Base-by-base conservation (phyloP, 30 jellyfish, hydroid and myxozoan species). In the Hydractinia echinata region DNA sequence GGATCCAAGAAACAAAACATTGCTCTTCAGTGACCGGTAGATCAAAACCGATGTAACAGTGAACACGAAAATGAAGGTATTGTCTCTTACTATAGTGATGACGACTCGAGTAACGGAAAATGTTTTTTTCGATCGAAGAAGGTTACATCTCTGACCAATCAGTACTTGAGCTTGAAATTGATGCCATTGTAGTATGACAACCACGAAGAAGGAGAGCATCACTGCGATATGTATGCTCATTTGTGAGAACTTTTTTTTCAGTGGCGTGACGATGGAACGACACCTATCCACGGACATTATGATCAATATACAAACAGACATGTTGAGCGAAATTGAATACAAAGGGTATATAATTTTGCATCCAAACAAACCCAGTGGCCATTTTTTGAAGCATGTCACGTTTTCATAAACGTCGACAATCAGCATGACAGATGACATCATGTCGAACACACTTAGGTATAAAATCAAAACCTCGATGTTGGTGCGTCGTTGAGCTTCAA, bases 241-340 rank as follows among this genome's bases (percentile, higher is more conserved):
- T 71, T 64, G 53, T 14, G 70, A 52, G 73, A 72, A 83, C n/a
- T 73, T 83, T 48, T 19, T 66, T 49, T 72, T 50, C 69, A 83
- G 49, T 50, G 91, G 91, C 54, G 51, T 54, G 30, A 66, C 69
- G 16, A 83, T 83, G 44, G 85, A 56, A 5, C 91, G 79, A 68
- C 85, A 73, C 10, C 91, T 84, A 61, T 83, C 91, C 18, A 83
- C 52, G 16, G 87, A 39, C 91, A 83, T 83, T 14, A 83, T 74
- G 5, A 74, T 20, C 55, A 83, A 66, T 30, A 83, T 83, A 1
- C 81, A 52, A 6, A 83, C 85, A 18, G 91, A 73, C 91, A 83
- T 83, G 52, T 67, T 83, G 44, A 73, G 44, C 53, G 85, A 73
- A 10, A 83, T 64, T 1, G 73, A 73, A 83, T 73, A 67, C 51